A percentile compares a stretch with the other conserved stretches of the same genome.
phyloP scores from a whole-genome alignment of 2,888 invertebrate genomes.

The Perizoma flavofasciatum region DNA sequence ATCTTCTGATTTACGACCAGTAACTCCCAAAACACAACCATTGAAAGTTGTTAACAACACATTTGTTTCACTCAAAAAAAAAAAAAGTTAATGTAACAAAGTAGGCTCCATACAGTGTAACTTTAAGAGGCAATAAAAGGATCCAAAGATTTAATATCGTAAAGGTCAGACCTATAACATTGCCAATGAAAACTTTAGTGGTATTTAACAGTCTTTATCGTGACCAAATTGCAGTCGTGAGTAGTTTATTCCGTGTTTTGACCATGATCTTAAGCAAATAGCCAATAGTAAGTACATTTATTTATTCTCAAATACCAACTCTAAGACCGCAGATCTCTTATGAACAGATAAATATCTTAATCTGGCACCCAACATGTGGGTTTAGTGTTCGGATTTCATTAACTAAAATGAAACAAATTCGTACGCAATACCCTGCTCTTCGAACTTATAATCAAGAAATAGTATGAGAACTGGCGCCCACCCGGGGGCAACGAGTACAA shows the following conservation, averaged over 20 bases:
- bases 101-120: constrained; percentile 17
- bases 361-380: no score
- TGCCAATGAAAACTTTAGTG: constrained; percentile 33
- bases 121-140: constrained; percentile 34
- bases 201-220: constrained; percentile 29
- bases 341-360: no score
- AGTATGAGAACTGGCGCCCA: constrained; percentile 39
- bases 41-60: no score
- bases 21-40: no score
- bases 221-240: constrained; percentile 28
- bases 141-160: constrained; percentile 31
- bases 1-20: not conserved
- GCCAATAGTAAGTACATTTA: constrained; percentile 3
- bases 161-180: constrained; percentile 35
- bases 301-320: constrained; percentile 2
- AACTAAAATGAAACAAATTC: no score
- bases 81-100: constrained; percentile 9
- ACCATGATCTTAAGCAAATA: constrained; percentile 13
- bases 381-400: no score
- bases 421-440: no score
- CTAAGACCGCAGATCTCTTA: no score
- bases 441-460: not conserved
- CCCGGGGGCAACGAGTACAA: constrained; percentile 25
- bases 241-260: constrained; percentile 14
- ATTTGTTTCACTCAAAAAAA: not conserved